A percentile compares a stretch with the other conserved stretches of the same genome.
Evolutionary conservation across 2,888 invertebrate species (phyloP).

Genomic region (Neoascia interrupta): DNA sequence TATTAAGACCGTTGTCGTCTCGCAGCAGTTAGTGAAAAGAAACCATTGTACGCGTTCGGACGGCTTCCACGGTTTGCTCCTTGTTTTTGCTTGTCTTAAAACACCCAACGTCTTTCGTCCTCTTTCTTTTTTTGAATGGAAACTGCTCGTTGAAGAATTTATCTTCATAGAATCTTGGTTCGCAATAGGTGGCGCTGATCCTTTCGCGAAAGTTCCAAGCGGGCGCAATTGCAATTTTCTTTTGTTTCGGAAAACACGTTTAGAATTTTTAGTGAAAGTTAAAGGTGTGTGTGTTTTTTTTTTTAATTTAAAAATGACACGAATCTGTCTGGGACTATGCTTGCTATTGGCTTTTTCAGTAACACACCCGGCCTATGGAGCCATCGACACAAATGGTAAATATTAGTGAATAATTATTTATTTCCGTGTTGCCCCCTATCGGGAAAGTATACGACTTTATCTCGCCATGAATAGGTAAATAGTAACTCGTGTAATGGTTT

Average conservation of each 20-base stretch:
- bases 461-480: constrained; percentile 18
- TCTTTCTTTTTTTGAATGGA: neutral
- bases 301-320: constrained; percentile 9
- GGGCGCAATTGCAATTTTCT: no score
- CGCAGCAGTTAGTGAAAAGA: constrained; percentile 48
- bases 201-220: no score
- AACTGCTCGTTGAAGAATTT: neutral
- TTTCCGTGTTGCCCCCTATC: neutral
- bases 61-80: constrained; percentile 22
- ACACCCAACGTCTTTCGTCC: no score
- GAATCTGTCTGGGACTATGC: constrained; percentile 17
- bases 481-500: neutral
- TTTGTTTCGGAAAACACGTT: neutral
- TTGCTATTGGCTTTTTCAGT: constrained; percentile 31
- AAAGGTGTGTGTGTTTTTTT: neutral
- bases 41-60: constrained; percentile 42
- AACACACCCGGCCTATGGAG: constrained; percentile 21
- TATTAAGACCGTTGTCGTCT: constrained; percentile 51
- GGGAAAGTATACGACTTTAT: neutral
- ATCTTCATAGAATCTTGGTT: no score
- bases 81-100: neutral
- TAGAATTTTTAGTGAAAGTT: neutral
- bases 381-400: constrained; percentile 48
- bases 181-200: no score
- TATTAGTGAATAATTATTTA: constrained; percentile 15